A percentile compares a stretch with the other conserved stretches of the same genome.
These are phyloP conservation scores for Apis mellifera DNA, from an alignment of 1,140 invertebrate genomes.

Conservation along the genomic window Amel_HAv3.1 CM009939.2:5307001-5307500, in stretches of 20 bases:
- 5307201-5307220: slow-evolving; percentile 40
- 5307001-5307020: not conserved
- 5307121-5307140: not conserved
- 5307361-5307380: slow-evolving; percentile 72
- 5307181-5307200: slow-evolving; percentile 54
- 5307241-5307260: slow-evolving; percentile 48
- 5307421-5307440: slow-evolving; percentile 72
- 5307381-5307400: slow-evolving; percentile 59
- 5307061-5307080: slow-evolving; percentile 9
- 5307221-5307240: slow-evolving; percentile 45
- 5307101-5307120: too few species aligned
- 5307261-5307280: slow-evolving; percentile 59
- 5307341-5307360: slow-evolving; percentile 43
- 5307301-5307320: slow-evolving; percentile 42
- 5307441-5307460: slow-evolving; percentile 77
- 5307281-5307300: slow-evolving; percentile 61
- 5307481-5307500: slow-evolving; percentile 13
- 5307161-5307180: slow-evolving; percentile 49
- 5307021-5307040: not conserved
- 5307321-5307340: not conserved
- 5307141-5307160: slow-evolving; percentile 1
- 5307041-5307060: not conserved
- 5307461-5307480: slow-evolving; percentile 63
- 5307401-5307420: slow-evolving; percentile 41
- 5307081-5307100: slow-evolving; percentile 3